Base-by-base conservation (phyloP, 2,888 invertebrate species). In the Odontocolon sp. region DNA sequence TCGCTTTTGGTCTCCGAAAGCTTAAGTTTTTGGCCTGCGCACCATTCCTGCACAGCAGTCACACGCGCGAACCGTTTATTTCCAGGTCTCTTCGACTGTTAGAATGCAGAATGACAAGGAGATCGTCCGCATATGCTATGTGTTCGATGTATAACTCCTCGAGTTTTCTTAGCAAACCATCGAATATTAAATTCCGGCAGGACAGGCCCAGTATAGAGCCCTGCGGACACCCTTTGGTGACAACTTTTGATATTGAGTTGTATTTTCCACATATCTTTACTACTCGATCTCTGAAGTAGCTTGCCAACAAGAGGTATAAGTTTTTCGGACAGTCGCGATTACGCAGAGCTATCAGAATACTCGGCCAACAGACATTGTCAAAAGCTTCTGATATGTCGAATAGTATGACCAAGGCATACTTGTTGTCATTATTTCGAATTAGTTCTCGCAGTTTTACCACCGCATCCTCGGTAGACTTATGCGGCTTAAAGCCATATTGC, bases 51-150 rank as follows among this genome's bases (percentile, higher is more conserved):
- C 0, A 79, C n/a, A n/a, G 2, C 11, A 14, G 21, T 11, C 0
- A 23, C 11, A 36, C 8, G 1, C 0, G 14, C n/a, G 38, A 26
- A 2, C 21, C 50, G 0, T 9, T 21, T 36, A 1, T 14, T 23
- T 26, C 23, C 2, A 56, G 36, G 8, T 18, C 4, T n/a, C 9
- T 1, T 0, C 23, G 56, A n/a, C 11, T 38, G n/a, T 67, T 52
- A 0, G 69, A 77, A 0, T 28, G 33, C 0, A 81, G 36, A 8
- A 77, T 5, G 3, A 56, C 64, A 0, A 70, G 0, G 0, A 79
- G n/a, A 36, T 82, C 79, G 42, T 82, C 80, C 8, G 79, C 78
- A 47, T 82, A 82, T 0, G 80, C 80, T 0, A 78, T 40, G 3
- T 57, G 74, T 0, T 73, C 42, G 0, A 57, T 56, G 2, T 59